Evolutionary conservation across 2,797 vertebrate genomes (phyloP).

Genomic region (Gobionotothen gibberifrons): DNA sequence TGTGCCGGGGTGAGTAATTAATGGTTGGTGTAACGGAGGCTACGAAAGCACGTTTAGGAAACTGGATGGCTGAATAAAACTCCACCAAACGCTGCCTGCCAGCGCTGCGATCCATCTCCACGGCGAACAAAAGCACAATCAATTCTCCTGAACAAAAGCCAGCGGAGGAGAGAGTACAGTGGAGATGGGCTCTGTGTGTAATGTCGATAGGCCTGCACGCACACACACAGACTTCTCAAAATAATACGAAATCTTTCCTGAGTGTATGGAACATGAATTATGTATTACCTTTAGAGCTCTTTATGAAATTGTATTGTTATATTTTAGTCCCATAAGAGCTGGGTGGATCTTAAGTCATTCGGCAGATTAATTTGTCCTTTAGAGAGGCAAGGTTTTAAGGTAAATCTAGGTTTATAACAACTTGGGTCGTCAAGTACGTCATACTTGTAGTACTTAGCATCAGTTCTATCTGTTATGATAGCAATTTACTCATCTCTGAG

Average conservation of each 20-base stretch:
- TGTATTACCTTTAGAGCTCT: slow-evolving; percentile 8
- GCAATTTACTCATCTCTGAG: background rate
- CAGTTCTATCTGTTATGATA: background rate
- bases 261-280: background rate
- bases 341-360: background rate
- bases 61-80: slow-evolving; percentile 75
- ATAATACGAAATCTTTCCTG: slow-evolving; percentile 11
- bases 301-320: background rate
- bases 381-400: background rate
- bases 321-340: background rate
- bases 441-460: background rate
- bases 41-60: slow-evolving; percentile 79
- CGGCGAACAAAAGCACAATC: slow-evolving; percentile 75
- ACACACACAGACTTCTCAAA: background rate
- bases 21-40: slow-evolving; percentile 73
- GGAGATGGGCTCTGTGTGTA: slow-evolving; percentile 50
- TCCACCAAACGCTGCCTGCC: slow-evolving; percentile 62
- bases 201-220: background rate
- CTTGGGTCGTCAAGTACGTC: background rate
- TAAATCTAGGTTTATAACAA: background rate
- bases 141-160: slow-evolving; percentile 76
- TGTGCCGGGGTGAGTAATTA: slow-evolving; percentile 74
- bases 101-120: slow-evolving; percentile 72
- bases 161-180: slow-evolving; percentile 37
- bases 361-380: slow-evolving; percentile 3